Percentiles rank a stretch among this genome's conserved stretches.
Evolutionary conservation across 2,797 vertebrate species (phyloP).

Genomic region (Philypnodon macrostomus): DNA sequence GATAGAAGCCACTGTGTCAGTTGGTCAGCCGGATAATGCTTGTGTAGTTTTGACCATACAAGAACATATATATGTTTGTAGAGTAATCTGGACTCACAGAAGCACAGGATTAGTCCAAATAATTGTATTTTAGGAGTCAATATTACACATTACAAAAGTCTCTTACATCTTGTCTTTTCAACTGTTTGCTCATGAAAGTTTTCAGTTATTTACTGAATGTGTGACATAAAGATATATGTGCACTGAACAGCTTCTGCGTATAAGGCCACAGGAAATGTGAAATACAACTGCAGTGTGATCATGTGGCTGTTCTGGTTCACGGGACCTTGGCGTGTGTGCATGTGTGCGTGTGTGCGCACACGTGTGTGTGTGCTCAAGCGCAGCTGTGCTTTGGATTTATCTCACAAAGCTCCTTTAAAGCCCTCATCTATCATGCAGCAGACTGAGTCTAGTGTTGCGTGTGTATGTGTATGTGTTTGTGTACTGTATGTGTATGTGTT

Average conservation of each 20-base stretch:
- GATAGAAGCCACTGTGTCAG: conserved; percentile 52
- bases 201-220: no score
- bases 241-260: conserved; percentile 3
- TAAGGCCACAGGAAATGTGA: conserved; percentile 21
- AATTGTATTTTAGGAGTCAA: no score
- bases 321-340: conserved; percentile 13
- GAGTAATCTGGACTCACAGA: no score
- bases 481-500: conserved; percentile 7
- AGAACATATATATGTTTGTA: neutral
- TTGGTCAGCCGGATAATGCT: conserved; percentile 46
- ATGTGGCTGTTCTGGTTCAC: conserved; percentile 32
- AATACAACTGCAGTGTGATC: conserved; percentile 40
- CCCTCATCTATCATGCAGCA: conserved; percentile 57
- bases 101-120: no score
- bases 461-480: conserved; percentile 12
- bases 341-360: conserved; percentile 26
- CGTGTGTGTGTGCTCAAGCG: conserved; percentile 45
- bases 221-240: neutral
- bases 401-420: conserved; percentile 70
- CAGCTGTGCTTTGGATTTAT: conserved; percentile 78
- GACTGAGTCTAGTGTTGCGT: conserved; percentile 6
- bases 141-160: no score
- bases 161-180: no score
- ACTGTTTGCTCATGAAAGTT: no score
- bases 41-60: neutral